Evolutionary conservation across 2,888 invertebrate species (phyloP), one percentile per base, ranked within the genome.

Genomic region (Sylvicola fuscatus): DNA sequence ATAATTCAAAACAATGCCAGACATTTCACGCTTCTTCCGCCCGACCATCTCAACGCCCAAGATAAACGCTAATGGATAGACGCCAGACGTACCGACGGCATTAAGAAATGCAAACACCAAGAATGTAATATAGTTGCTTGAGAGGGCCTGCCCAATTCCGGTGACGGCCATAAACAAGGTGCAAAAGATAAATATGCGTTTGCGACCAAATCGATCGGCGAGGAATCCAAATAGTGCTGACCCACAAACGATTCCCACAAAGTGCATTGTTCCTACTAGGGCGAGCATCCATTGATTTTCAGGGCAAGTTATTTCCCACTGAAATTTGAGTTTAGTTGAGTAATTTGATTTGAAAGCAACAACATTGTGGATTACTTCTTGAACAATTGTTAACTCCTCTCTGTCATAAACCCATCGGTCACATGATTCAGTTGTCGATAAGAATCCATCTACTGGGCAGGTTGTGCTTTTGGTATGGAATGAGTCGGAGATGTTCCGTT

Each of bases 1-100:
- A 46, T 70, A 68, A 47, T 72, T 70, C 33, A 72, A 53, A 16
- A 69, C 62, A 28, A 70, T 65, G 17, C 70, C 69, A 27, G 70
- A 68, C 50, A 71, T 60, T 50, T 72, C 70, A 8, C 73, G 60
- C 46, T 65, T 68, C 17, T 58, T 60, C 12, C 65, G 65, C 2
- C 73, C 73, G 30, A 73, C 72, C 60, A 72, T 62, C 58, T 74
- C 74, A 29, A 73, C 68, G 29, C 69, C 66, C 65, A 44, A 32
- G 34, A 70, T 68, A 45, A 70, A 70, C 7, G 69, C 70, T 33
- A 69, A 44, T 1, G 70, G 68, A 48, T 66, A 70, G 12, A 70
- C 66, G 26, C 69, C 70, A 0, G 69, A 61, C 2, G 68, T 68
- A n/a, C 69, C 69, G n/a, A 68, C 49, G 0, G 70, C 67, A 47